These are phyloP conservation scores for Globodera ellingtonae DNA, from an alignment of 1,140 invertebrate species.

Conservation along the genomic window DNA sequence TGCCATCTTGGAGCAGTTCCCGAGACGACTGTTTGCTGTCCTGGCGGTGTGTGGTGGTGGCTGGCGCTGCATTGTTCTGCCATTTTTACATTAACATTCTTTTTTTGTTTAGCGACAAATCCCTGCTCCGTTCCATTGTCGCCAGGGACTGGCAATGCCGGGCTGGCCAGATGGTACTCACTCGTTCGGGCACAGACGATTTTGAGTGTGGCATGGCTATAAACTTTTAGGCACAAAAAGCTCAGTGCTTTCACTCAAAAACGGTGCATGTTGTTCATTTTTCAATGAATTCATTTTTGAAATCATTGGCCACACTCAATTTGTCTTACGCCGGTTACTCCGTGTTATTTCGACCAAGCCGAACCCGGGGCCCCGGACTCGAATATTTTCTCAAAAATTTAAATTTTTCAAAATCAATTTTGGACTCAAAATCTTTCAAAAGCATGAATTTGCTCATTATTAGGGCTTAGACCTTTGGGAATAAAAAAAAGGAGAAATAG, in stretches of 20 bases:
- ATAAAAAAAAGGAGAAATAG: too few relatives aligned
- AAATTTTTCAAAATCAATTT: too few relatives aligned
- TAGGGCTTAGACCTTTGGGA: too few relatives aligned
- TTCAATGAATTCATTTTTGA: too few relatives aligned
- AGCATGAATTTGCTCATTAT: too few relatives aligned
- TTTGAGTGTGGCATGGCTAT: too few relatives aligned
- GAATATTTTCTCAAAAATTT: too few relatives aligned
- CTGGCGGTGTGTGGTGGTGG: conserved; percentile 54
- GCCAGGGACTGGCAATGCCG: conserved; percentile 63
- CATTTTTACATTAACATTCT: not conserved
- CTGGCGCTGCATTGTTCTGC: not conserved
- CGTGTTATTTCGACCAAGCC: too few relatives aligned
- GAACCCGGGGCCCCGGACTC: too few relatives aligned
- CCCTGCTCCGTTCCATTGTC: conserved; percentile 63
- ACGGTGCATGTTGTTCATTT: not conserved
- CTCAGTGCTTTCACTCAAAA: too few relatives aligned
- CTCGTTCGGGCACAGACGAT: not conserved
- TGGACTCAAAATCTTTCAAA: too few relatives aligned
- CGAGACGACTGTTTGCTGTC: conserved; percentile 64
- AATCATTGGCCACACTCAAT: not conserved
- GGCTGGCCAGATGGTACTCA: conserved; percentile 51
- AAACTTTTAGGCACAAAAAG: too few relatives aligned
- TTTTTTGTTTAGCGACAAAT: conserved; percentile 59
- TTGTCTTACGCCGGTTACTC: not conserved
- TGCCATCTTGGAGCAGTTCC: conserved; percentile 64